A percentile compares a stretch with the other conserved stretches of the same genome.
phyloP scores from a whole-genome alignment of 2,797 vertebrate genomes.

The Acrocephalus scirpaceus region DNA sequence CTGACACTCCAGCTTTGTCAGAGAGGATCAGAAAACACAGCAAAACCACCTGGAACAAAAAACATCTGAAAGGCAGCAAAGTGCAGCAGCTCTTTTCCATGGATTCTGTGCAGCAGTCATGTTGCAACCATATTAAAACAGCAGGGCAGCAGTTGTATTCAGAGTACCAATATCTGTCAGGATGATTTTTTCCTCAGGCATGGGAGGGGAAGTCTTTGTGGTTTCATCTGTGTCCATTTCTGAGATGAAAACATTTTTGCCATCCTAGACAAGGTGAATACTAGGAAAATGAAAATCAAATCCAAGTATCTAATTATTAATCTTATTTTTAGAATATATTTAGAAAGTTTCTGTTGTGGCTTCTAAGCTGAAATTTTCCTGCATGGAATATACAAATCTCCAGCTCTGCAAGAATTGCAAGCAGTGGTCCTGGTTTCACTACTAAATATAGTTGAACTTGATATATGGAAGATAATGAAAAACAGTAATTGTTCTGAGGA shows the following conservation, averaged over 20 bases:
- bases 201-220: background rate
- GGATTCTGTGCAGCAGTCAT: no score
- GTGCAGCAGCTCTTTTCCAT: background rate
- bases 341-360: background rate
- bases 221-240: background rate
- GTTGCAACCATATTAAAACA: conserved; percentile 33
- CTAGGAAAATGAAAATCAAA: background rate
- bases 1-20: background rate
- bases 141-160: conserved; percentile 18
- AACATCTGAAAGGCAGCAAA: background rate
- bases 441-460: no score
- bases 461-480: no score
- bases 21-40: background rate
- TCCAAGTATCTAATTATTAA: background rate
- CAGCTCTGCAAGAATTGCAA: background rate
- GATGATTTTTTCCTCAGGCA: background rate
- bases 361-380: background rate
- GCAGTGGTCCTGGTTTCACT: background rate
- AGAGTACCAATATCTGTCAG: background rate
- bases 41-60: conserved; percentile 14
- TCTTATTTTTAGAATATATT: background rate
- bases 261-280: background rate
- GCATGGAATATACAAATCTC: background rate
- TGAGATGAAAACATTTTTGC: background rate
- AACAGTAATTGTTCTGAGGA: no score